Conservation (phyloP, 2,113 vertebrate species). For the Mus musculus region DNA sequence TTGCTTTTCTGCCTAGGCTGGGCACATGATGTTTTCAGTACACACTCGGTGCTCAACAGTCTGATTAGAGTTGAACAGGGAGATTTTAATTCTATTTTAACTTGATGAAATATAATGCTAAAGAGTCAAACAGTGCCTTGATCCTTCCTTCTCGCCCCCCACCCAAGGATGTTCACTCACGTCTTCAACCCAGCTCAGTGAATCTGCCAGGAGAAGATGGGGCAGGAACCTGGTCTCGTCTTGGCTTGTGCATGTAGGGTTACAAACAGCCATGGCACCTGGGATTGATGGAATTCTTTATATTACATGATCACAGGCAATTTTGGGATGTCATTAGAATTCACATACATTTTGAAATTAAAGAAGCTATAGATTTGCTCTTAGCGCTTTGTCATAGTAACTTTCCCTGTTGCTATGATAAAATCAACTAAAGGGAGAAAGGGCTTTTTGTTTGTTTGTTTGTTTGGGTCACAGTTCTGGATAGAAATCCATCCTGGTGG, state of each 20-base stretch:
- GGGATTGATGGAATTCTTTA: not conserved
- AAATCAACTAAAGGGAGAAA: not conserved
- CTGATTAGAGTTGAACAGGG: not conserved
- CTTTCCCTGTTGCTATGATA: not conserved
- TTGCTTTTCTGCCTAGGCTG: not conserved
- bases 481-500: not conserved
- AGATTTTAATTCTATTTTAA: slow-evolving; percentile 6
- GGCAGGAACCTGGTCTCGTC: not conserved
- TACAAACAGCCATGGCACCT: not conserved
- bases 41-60: not conserved
- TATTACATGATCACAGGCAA: not conserved
- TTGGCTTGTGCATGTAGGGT: not conserved
- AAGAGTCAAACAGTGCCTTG: slow-evolving; percentile 24
- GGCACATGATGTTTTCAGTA: not conserved
- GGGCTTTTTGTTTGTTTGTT: not conserved
- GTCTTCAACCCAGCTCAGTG: not conserved
- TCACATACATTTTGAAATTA: slow-evolving; percentile 21
- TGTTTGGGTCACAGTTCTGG: not conserved
- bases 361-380: not conserved
- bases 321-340: not conserved
- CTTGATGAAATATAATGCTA: not conserved
- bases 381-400: not conserved
- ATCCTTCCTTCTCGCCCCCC: not conserved
- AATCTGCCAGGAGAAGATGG: not conserved
- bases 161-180: not conserved